Conservation (phyloP, 1,140 invertebrate species). For the Aricia agestis region DNA sequence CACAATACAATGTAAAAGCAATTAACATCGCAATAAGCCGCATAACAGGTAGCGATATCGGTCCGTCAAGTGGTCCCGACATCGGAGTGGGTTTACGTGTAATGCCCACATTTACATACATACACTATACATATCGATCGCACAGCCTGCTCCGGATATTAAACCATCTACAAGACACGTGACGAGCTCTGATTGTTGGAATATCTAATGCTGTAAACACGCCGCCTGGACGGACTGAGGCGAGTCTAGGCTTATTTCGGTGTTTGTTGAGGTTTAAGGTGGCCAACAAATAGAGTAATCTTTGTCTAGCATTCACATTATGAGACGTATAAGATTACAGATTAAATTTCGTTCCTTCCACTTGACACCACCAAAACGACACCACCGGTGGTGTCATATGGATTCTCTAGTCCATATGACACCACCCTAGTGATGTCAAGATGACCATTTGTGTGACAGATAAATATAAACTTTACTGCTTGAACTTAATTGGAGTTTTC, state of each 20-base stretch:
- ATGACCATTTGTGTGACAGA: no score
- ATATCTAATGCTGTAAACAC: conserved; percentile 17
- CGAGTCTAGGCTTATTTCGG: no score
- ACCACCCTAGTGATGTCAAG: no score
- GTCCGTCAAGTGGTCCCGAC: conserved; percentile 26
- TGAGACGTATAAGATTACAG: no score
- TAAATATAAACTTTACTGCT: no score
- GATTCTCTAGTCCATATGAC: no score
- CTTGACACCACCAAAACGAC: no score
- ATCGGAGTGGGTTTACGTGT: conserved; percentile 47
- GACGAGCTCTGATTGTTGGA: conserved; percentile 21
- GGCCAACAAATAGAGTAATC: not conserved
- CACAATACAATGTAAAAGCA: not conserved
- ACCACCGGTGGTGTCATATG: no score
- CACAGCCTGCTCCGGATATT: conserved; percentile 25
- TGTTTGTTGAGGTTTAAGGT: conserved; percentile 1
- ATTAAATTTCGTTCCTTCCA: no score
- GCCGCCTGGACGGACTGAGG: not conserved
- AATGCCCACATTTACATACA: conserved; percentile 37
- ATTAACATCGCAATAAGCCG: conserved; percentile 11
- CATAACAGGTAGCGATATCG: conserved; percentile 9
- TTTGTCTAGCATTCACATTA: no score
- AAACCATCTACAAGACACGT: conserved; percentile 24
- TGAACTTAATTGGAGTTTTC: no score
- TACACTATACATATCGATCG: conserved; percentile 35